Base-by-base conservation (phyloP, 2,113 vertebrate genomes). In the Pithys albifrons region DNA sequence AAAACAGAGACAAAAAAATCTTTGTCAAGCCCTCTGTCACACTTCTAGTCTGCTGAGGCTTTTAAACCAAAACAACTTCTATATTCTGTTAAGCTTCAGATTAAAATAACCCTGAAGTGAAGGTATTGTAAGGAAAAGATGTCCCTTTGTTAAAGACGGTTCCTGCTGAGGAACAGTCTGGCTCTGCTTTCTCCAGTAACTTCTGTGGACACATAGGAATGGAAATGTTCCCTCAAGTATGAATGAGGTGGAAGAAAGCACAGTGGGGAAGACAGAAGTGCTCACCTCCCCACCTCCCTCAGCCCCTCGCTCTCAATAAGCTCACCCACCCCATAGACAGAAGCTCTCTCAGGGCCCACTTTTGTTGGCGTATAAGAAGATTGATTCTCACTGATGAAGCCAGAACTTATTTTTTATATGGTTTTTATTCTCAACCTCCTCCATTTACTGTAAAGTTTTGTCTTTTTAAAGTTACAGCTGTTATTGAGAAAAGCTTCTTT, bases 101-200 rank as follows among this genome's bases (percentile, higher is more conserved):
- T 83, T 86, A 93, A 95, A 97, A 93, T 87, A 93, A 81, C 65
- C 35, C 72, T 72, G 57, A 89, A 93, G 69, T 0, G 0, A 65
- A 82, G 57, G 48, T n/a, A 61, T 14, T 88, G 49, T 72, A 67
- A 95, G 52, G 69, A 88, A 81, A 73, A 1, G 6, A 64, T 55
- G 31, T 43, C 18, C 14, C 64, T 90, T 97, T 93, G 67, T 90
- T 79, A 46, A 65, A 95, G 82, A 37, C 19, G 54, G 62, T 66
- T 92, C 88, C 62, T 93, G 83, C 85, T 91, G 91, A 62, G 92
- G 67, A 93, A 51, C 49, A 90, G 75, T 85, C 92, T 93, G 85
- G 19, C 59, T 90, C 0, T 0, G 1, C 46, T 80, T 95, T 59
- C 51, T 71, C 52, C 1, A 1, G 18, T 59, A 55, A 7, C 35